Evolutionary conservation across 2,797 vertebrate species (phyloP).

Genomic region (Dicrostonyx torquatus): DNA sequence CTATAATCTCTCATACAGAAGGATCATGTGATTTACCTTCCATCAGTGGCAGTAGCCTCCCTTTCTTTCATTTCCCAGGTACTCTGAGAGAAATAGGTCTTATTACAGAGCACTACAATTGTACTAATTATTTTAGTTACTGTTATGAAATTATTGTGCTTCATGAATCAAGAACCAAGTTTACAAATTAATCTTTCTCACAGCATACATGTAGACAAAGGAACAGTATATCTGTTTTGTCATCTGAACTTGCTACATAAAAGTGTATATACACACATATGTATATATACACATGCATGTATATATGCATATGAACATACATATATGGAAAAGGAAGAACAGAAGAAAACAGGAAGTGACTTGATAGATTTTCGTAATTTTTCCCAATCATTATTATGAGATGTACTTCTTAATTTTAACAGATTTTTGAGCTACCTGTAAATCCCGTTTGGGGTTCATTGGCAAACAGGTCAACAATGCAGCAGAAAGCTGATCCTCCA

Average conservation of each 20-base stretch:
- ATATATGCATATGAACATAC: too few relatives aligned
- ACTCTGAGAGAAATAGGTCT: not conserved
- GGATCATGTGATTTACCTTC: not conserved
- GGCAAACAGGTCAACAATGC: slow-evolving; percentile 81
- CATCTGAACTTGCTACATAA: not conserved
- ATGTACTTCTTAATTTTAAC: slow-evolving; percentile 69
- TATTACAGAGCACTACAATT: not conserved
- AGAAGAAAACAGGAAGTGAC: slow-evolving; percentile 63
- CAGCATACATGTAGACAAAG: not conserved
- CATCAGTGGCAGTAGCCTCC: not conserved
- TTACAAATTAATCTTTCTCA: not conserved
- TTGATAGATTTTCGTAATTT: slow-evolving; percentile 41
- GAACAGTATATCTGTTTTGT: not conserved
- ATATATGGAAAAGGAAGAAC: not conserved
- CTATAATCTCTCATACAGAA: fast-evolving
- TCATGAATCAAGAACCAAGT: not conserved
- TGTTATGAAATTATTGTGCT: not conserved
- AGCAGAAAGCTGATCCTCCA: slow-evolving; percentile 13
- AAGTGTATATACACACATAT: not conserved
- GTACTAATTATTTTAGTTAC: not conserved
- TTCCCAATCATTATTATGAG: slow-evolving; percentile 61
- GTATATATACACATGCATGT: fast-evolving
- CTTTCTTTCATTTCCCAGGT: not conserved
- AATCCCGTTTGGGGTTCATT: slow-evolving; percentile 76
- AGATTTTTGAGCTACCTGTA: slow-evolving; percentile 71